A percentile compares a stretch with the other conserved stretches of the same genome.
Evolutionary conservation across 2,888 invertebrate genomes (phyloP).

Genomic region (Yponomeuta malinellus): DNA sequence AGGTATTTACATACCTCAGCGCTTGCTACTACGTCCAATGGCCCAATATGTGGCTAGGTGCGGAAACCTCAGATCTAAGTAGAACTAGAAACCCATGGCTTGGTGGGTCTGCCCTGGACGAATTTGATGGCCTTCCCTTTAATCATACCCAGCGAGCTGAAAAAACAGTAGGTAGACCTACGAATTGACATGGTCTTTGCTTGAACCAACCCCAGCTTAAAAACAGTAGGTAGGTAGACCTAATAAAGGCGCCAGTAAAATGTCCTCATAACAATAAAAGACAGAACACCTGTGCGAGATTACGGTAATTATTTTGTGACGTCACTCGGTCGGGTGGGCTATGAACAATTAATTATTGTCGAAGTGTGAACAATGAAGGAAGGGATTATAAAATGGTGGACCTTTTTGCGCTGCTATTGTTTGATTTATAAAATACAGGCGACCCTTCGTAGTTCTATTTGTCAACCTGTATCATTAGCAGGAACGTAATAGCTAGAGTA

Average conservation of each 20-base stretch:
- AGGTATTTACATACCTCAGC: too few species aligned
- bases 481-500: too few species aligned
- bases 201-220: neutral
- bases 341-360: neutral
- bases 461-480: too few species aligned
- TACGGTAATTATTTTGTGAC: slow-evolving; percentile 3
- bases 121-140: too few species aligned
- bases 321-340: neutral
- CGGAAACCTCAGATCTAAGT: too few species aligned
- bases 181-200: neutral
- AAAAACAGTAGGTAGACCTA: too few species aligned
- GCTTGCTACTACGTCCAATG: too few species aligned
- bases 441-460: neutral
- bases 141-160: too few species aligned
- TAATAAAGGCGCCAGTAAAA: neutral
- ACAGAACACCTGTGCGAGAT: neutral
- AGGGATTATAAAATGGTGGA: neutral
- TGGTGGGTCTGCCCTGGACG: too few species aligned
- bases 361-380: neutral
- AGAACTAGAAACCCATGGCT: too few species aligned
- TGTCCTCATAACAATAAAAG: neutral
- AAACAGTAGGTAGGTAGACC: neutral
- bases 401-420: neutral
- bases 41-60: too few species aligned
- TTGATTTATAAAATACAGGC: neutral